Evolutionary conservation across 2,797 vertebrate genomes (phyloP), one percentile per base, ranked within the genome.

Genomic region (Morus bassanus): DNA sequence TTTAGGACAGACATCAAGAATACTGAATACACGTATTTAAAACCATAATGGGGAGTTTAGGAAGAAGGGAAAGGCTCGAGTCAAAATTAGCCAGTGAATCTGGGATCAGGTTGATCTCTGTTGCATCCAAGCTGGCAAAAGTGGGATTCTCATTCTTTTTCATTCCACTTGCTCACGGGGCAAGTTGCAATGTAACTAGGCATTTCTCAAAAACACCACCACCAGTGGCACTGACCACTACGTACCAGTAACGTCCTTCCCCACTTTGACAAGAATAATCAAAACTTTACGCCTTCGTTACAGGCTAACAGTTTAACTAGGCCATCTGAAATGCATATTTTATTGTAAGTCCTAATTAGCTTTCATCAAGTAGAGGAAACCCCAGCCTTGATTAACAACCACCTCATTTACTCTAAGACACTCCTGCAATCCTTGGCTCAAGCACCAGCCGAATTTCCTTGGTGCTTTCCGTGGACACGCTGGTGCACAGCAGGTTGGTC

Each of bases 1-100:
- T 92, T 91, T 72, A 94, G 88, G 92, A 94, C 93, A 93, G 84
- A 80, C 91, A 88, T 92, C 79, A 61, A 63, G 76, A 95, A 96
- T 6, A 64, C 76, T 27, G 75, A 93, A 77, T 28, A 21, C 30
- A 35, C 1, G 27, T 5, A 61, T 41, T 85, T 95, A 70, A 57
- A 95, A 72, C 51, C 69, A 7, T 51, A 85, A 91, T 11, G 46
- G 78, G 69, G 61, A 92, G 59, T 75, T 92, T 41, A 92, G 75
- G 68, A 85, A 70, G 60, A 77, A 91, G 64, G 18, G n/a, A 85
- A 85, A 91, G 39, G 83, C 50, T 83, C 8, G 16, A 75, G 78
- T 10, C 28, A 8, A 91, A 75, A 77, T 59, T 10, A 88, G 61
- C 57, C 92, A 46, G 64, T 11, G 33, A 83, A 33, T 43, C 0